Conservation (phyloP, 2,888 invertebrate genomes). For the Amiota communis region DNA sequence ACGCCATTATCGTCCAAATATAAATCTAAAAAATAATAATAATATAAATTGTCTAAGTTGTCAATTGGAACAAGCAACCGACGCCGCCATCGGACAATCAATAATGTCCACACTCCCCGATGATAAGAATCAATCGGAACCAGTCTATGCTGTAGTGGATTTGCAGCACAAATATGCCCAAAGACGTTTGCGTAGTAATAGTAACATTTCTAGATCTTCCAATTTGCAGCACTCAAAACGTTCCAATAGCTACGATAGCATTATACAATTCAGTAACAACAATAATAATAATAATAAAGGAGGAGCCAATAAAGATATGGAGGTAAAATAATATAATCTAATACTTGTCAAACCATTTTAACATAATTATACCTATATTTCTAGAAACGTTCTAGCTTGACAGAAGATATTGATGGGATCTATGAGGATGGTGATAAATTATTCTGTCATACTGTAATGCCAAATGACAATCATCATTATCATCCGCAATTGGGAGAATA, state of each 20-base stretch:
- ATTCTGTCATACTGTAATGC: slow-evolving; percentile 12
- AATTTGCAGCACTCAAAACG: slow-evolving; percentile 38
- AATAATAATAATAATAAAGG: background rate
- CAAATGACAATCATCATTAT: background rate
- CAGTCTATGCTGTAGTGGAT: slow-evolving; percentile 67
- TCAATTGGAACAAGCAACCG: slow-evolving; percentile 3
- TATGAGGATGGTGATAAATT: slow-evolving; percentile 54
- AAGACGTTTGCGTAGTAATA: slow-evolving; percentile 49
- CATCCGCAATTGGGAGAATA: background rate
- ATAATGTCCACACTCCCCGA: background rate
- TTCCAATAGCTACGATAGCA: slow-evolving; percentile 44
- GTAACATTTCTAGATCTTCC: slow-evolving; percentile 23
- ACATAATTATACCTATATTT: background rate
- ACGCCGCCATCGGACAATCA: background rate
- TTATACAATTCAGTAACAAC: slow-evolving; percentile 26
- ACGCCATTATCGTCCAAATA: background rate
- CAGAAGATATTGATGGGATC: slow-evolving; percentile 36
- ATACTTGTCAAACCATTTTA: too few species aligned
- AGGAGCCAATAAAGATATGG: background rate
- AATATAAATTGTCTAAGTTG: slow-evolving; percentile 7
- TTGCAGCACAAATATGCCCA: slow-evolving; percentile 64
- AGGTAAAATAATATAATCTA: slow-evolving; percentile 15
- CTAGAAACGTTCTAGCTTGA: slow-evolving; percentile 17
- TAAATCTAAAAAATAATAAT: background rate
- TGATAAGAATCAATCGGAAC: slow-evolving; percentile 44